Evolutionary conservation across 2,797 vertebrate species (phyloP).

Genomic region (Rhinophrynus dorsalis): DNA sequence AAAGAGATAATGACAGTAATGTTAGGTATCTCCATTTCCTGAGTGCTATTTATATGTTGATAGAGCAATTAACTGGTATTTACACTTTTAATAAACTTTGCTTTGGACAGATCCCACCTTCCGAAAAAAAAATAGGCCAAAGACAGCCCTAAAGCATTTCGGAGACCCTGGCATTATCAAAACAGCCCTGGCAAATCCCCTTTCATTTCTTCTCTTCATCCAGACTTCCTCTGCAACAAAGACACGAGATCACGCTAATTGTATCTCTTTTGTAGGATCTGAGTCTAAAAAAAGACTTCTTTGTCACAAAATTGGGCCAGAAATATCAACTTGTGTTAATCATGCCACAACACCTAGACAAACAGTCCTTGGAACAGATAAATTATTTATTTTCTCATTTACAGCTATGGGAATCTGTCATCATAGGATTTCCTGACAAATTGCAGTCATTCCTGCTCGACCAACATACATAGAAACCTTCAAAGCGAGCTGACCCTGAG

Average conservation of each 20-base stretch:
- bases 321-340: neutral
- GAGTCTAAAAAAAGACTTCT: conserved; percentile 39
- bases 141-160: too few relatives aligned
- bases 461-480: too few relatives aligned
- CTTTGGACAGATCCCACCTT: neutral
- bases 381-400: too few relatives aligned
- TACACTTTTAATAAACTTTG: conserved; percentile 4
- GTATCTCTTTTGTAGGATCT: neutral
- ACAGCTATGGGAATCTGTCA: neutral
- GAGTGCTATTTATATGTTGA: neutral
- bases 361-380: neutral
- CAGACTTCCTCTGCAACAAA: neutral
- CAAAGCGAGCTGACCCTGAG: too few relatives aligned
- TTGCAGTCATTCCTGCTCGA: too few relatives aligned
- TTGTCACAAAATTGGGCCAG: conserved; percentile 24
- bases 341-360: neutral
- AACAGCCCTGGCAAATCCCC: neutral
- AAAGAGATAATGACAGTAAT: conserved; percentile 28
- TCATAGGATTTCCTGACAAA: neutral
- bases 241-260: neutral
- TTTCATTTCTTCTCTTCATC: neutral
- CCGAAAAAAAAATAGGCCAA: neutral
- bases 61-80: conserved; percentile 19
- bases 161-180: neutral
- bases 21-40: conserved; percentile 10